phyloP scores from a whole-genome alignment of 2,797 vertebrate species.

The Tolypeutes matacus region DNA sequence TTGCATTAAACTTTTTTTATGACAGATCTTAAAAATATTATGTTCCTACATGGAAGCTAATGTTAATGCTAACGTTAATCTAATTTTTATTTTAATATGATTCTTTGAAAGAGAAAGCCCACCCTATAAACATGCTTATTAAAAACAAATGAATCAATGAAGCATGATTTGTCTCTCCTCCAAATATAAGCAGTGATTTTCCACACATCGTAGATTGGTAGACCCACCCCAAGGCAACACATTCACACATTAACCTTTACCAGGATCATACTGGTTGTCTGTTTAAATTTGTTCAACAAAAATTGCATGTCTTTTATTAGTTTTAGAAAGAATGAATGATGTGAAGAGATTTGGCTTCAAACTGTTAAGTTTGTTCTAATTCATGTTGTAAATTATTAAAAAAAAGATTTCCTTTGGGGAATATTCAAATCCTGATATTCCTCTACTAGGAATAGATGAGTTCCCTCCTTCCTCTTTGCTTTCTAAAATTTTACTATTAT shows the following conservation, averaged over 20 bases:
- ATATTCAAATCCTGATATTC: slow-evolving; percentile 57
- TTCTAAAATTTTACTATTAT: slow-evolving; percentile 47
- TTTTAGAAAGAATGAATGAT: neutral
- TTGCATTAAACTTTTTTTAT: neutral
- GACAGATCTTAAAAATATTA: slow-evolving; percentile 34
- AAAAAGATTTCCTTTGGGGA: neutral
- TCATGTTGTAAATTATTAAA: slow-evolving; percentile 11
- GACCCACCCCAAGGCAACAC: neutral
- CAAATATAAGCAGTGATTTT: neutral
- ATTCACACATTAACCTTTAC: slow-evolving; percentile 5
- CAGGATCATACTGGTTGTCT: neutral
- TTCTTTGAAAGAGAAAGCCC: slow-evolving; percentile 22
- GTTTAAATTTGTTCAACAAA: slow-evolving; percentile 5
- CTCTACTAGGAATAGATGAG: slow-evolving; percentile 5
- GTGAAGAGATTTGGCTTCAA: neutral
- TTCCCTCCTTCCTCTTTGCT: neutral
- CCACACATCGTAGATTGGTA: neutral
- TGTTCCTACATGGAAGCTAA: neutral
- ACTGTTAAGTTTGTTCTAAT: slow-evolving; percentile 20
- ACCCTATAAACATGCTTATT: slow-evolving; percentile 37
- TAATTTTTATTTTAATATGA: slow-evolving; percentile 40
- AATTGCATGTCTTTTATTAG: slow-evolving; percentile 16
- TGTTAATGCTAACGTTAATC: too few species aligned
- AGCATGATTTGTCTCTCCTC: neutral
- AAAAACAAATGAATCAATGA: slow-evolving; percentile 29